A percentile compares a stretch with the other conserved stretches of the same genome.
Conservation (phyloP, 2,797 vertebrate species). For the Natrix natrix region DNA sequence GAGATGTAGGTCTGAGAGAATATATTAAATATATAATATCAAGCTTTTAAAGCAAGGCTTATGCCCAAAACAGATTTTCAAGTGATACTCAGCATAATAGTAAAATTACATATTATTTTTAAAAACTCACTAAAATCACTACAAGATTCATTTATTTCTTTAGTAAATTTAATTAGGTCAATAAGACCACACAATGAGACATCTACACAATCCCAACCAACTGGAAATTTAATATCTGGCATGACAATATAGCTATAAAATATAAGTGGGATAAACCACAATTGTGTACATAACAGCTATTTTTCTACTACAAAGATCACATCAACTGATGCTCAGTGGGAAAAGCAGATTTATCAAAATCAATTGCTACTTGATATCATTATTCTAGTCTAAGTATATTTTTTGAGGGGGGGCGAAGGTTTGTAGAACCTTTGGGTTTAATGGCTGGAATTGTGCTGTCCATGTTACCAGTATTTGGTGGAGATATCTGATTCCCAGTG, state of each 20-base stretch:
- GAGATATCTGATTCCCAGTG: conserved; percentile 45
- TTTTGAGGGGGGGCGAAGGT: not conserved
- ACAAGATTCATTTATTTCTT: not conserved
- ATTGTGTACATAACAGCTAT: conserved; percentile 15
- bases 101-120: not conserved
- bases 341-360: conserved; percentile 48
- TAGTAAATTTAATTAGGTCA: not conserved
- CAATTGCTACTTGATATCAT: conserved; percentile 48
- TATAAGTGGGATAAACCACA: not conserved
- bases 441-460: not conserved
- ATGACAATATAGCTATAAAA: not conserved
- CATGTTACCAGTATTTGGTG: conserved; percentile 26
- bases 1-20: not conserved
- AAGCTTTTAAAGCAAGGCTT: not conserved
- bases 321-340: conserved; percentile 49
- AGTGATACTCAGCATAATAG: not conserved
- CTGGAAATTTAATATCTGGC: not conserved
- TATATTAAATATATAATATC: not conserved
- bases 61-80: not conserved
- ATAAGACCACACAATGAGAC: not conserved
- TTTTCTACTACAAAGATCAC: conserved; percentile 44
- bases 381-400: not conserved
- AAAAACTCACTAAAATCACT: not conserved
- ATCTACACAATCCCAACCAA: not conserved
- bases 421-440: not conserved